Percentiles rank a stretch among this genome's conserved stretches.
Evolutionary conservation across 2,888 invertebrate species (phyloP).

Genomic region (Sipha maydis): DNA sequence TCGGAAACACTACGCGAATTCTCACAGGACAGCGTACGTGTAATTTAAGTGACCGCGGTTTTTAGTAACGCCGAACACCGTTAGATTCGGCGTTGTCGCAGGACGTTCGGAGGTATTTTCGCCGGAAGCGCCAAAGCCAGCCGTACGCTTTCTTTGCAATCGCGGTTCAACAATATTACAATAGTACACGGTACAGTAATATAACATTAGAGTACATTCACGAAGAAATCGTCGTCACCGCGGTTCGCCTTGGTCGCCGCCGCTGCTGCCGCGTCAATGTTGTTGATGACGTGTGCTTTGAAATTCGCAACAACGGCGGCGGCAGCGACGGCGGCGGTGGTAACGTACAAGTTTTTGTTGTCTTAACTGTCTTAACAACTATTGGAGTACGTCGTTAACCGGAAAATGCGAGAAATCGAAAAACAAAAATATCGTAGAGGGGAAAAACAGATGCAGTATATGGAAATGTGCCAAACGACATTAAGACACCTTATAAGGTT

Average conservation of each 20-base stretch:
- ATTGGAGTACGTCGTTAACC: neutral
- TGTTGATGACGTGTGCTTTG: conserved; percentile 52
- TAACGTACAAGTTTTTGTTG: conserved; percentile 33
- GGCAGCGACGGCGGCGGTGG: neutral
- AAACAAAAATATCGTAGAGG: neutral
- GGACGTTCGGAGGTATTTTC: neutral
- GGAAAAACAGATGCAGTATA: neutral
- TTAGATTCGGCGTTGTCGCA: neutral
- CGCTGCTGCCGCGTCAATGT: neutral
- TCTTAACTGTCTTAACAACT: neutral
- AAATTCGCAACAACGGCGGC: conserved; percentile 5
- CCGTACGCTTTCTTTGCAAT: neutral
- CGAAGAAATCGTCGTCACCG: neutral
- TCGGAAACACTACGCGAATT: too few species aligned
- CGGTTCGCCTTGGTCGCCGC: conserved; percentile 5
- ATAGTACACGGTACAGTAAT: neutral
- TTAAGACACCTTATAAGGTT: conserved; percentile 45
- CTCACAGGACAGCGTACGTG: too few species aligned
- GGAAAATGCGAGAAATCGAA: neutral
- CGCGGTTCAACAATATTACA: neutral
- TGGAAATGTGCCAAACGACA: conserved; percentile 59
- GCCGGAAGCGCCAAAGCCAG: neutral
- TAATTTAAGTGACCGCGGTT: too few species aligned
- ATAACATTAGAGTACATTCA: neutral
- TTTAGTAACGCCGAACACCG: neutral